Evolutionary conservation across 2,797 vertebrate genomes (phyloP).

Genomic region (Syncerus caffer): DNA sequence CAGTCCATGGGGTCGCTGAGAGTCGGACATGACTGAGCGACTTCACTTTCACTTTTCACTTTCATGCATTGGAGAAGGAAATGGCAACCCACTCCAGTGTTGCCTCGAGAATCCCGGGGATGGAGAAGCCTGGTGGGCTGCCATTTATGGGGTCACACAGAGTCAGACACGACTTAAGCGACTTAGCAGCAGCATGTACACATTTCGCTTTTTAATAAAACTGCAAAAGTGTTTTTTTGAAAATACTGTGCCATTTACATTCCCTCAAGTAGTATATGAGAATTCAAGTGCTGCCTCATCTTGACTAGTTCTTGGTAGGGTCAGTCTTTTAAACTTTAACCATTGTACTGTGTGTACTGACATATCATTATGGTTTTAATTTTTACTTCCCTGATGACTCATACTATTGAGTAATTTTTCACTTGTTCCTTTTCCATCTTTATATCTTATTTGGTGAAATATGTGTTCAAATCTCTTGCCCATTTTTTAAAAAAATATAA

Average conservation of each 20-base stretch:
- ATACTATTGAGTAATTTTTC: background rate
- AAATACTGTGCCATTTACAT: background rate
- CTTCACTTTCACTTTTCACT: too few species aligned
- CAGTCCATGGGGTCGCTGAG: too few species aligned
- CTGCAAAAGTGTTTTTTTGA: background rate
- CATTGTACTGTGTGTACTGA: background rate
- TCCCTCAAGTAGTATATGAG: background rate
- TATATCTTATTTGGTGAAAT: background rate
- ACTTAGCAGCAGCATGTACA: background rate
- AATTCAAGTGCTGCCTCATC: background rate
- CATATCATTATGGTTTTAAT: background rate
- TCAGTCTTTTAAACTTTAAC: background rate
- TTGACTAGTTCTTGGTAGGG: background rate
- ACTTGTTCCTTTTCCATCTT: background rate
- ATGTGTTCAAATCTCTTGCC: background rate
- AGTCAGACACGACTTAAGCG: too few species aligned
- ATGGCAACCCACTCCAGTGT: too few species aligned
- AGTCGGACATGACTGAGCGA: too few species aligned
- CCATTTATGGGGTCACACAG: too few species aligned
- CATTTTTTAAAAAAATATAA: background rate
- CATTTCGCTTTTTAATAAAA: background rate
- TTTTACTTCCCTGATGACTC: slow-evolving; percentile 15
- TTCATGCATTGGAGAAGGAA: too few species aligned
- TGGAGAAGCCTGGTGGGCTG: too few species aligned
- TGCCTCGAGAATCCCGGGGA: too few species aligned